Percentiles rank a stretch among this genome's conserved stretches.
Conservation (phyloP, 2,113 vertebrate genomes). For the Xyliphius kryptos region DNA sequence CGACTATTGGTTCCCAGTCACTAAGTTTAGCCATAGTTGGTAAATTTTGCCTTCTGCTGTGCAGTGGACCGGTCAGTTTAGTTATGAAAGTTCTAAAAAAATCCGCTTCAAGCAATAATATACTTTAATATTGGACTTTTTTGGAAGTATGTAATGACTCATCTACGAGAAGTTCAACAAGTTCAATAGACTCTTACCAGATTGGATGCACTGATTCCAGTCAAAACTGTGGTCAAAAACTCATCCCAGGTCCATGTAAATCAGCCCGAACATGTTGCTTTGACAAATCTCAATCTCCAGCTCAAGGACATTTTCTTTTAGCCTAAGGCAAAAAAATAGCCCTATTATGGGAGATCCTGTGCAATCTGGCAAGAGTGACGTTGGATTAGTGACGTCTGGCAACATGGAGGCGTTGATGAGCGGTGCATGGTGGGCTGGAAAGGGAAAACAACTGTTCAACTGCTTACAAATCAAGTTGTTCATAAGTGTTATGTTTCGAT, state of each 20-base stretch:
- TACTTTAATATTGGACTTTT: background rate
- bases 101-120: background rate
- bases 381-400: no score
- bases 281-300: constrained; percentile 16
- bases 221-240: constrained; percentile 3
- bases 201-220: constrained; percentile 10
- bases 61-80: no score
- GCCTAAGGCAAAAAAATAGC: background rate
- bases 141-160: background rate
- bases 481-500: background rate
- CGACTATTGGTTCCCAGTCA: no score
- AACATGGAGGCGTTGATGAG: background rate
- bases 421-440: background rate
- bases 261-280: constrained; percentile 13
- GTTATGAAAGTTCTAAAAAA: background rate
- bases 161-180: background rate
- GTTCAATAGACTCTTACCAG: constrained; percentile 5
- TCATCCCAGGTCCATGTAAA: constrained; percentile 11
- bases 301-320: constrained; percentile 7
- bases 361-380: background rate
- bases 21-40: no score
- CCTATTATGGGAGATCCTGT: background rate
- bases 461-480: background rate
- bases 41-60: no score
- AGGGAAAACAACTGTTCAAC: background rate